Percentiles rank a stretch among this genome's conserved stretches.
phyloP scores from a whole-genome alignment of 2,888 invertebrate species.

The Drosophila limbata region DNA sequence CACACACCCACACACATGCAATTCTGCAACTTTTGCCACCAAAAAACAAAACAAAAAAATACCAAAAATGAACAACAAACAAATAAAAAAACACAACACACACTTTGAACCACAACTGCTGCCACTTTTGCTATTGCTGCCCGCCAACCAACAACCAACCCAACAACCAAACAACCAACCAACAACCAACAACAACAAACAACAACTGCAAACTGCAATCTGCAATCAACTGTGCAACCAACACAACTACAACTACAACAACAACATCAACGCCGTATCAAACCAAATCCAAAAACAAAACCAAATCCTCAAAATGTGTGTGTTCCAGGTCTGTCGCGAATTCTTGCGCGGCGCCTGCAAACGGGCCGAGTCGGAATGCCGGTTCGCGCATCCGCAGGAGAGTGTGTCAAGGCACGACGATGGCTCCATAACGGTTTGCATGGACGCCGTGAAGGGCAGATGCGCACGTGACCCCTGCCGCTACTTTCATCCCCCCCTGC shows the following conservation, averaged over 20 bases:
- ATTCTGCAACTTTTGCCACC: conserved; percentile 55
- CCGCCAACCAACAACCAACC: conserved; percentile 71
- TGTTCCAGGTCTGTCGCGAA: conserved; percentile 96
- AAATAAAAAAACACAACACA: conserved; percentile 32
- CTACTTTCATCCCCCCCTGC: conserved; percentile 99
- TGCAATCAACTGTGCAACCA: conserved; percentile 70
- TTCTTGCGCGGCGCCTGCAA: conserved; percentile 99
- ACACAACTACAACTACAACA: conserved; percentile 55
- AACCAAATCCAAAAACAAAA: conserved; percentile 37
- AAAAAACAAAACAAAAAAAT: conserved; percentile 32
- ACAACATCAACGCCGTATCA: conserved; percentile 46
- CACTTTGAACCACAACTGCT: conserved; percentile 73
- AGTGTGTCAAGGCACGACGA: conserved; percentile 98
- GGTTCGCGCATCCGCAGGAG: conserved; percentile 99
- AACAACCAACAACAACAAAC: conserved; percentile 53
- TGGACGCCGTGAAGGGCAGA: conserved; percentile 99
- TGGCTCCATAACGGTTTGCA: conserved; percentile 99
- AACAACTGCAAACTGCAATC: conserved; percentile 64
- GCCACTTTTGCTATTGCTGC: conserved; percentile 82
- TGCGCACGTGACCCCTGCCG: conserved; percentile 99
- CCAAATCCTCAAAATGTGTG: conserved; percentile 54
- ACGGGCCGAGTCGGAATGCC: conserved; percentile 98
- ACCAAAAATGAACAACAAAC: conserved; percentile 23
- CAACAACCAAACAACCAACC: conserved; percentile 50
- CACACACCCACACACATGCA: conserved; percentile 49